phyloP scores from a whole-genome alignment of 2,797 vertebrate genomes.

The Antennarius maculatus region DNA sequence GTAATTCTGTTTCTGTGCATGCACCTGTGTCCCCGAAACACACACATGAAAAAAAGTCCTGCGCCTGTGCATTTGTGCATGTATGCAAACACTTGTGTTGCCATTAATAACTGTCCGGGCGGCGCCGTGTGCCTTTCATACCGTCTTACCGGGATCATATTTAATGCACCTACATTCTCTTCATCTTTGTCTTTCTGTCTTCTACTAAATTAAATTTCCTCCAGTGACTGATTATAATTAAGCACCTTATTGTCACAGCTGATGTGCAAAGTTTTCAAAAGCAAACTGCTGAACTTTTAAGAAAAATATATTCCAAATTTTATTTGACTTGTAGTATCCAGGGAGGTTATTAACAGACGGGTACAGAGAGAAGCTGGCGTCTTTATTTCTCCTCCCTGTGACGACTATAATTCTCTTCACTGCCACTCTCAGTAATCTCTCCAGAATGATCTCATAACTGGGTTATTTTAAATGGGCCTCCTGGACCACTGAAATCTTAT shows the following conservation, averaged over 20 bases:
- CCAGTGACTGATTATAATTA: background rate
- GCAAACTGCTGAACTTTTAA: background rate
- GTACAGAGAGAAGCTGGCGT: background rate
- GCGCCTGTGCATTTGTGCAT: conserved; percentile 32
- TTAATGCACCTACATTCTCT: conserved; percentile 16
- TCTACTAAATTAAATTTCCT: conserved; percentile 12
- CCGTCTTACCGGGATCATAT: conserved; percentile 28
- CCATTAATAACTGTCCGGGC: conserved; percentile 33
- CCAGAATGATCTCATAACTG: too few species aligned
- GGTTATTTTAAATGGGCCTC: conserved; percentile 7
- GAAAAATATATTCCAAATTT: background rate
- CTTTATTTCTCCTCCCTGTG: conserved; percentile 22
- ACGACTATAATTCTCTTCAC: conserved; percentile 25
- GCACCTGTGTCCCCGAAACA: conserved; percentile 58
- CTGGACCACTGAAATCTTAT: conserved; percentile 1
- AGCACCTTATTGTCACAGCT: background rate
- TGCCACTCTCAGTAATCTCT: conserved; percentile 13
- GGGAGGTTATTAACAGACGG: conserved; percentile 22
- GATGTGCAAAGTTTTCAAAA: conserved; percentile 1
- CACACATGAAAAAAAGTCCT: conserved; percentile 23
- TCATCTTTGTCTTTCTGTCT: conserved; percentile 13
- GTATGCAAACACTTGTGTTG: conserved; percentile 38
- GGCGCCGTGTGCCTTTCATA: conserved; percentile 22
- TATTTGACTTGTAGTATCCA: conserved; percentile 7
- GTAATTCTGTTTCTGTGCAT: conserved; percentile 43